A percentile compares a stretch with the other conserved stretches of the same genome.
These are phyloP conservation scores for Willisornis vidua DNA, from an alignment of 2,113 vertebrate genomes.

Conservation along the genomic window DNA sequence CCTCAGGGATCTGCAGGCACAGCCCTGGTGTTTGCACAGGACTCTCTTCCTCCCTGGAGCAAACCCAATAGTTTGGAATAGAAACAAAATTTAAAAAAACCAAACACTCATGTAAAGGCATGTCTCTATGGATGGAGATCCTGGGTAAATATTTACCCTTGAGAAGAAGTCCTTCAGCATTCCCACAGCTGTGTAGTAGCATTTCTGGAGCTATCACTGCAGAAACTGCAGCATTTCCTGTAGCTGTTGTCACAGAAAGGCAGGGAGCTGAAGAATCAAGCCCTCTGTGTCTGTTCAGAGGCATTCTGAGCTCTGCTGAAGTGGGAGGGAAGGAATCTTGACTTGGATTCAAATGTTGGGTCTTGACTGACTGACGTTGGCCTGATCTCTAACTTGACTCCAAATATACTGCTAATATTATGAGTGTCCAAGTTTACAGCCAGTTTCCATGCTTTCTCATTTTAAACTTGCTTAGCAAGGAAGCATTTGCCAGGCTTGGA, in stretches of 20 bases:
- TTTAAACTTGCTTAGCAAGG: background rate
- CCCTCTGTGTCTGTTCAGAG: background rate
- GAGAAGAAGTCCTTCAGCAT: background rate
- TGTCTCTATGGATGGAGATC: background rate
- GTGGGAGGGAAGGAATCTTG: background rate
- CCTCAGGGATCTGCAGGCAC: background rate
- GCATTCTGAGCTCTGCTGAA: background rate
- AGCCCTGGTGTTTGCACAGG: background rate
- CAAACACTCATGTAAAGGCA: background rate
- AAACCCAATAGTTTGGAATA: background rate
- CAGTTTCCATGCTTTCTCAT: background rate
- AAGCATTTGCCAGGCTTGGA: background rate
- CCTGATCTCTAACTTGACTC: background rate
- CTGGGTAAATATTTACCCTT: background rate
- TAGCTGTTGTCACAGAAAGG: background rate
- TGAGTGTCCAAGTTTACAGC: background rate
- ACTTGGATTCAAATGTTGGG: background rate
- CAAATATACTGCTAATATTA: background rate
- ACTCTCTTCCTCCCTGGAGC: background rate
- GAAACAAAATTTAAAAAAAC: background rate
- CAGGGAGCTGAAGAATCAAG: background rate
- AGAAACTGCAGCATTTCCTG: background rate
- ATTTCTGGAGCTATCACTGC: background rate
- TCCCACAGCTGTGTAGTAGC: background rate
- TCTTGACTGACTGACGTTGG: fast-evolving